Conservation (phyloP, 2,797 vertebrate species). For the Pelobates cultripes region DNA sequence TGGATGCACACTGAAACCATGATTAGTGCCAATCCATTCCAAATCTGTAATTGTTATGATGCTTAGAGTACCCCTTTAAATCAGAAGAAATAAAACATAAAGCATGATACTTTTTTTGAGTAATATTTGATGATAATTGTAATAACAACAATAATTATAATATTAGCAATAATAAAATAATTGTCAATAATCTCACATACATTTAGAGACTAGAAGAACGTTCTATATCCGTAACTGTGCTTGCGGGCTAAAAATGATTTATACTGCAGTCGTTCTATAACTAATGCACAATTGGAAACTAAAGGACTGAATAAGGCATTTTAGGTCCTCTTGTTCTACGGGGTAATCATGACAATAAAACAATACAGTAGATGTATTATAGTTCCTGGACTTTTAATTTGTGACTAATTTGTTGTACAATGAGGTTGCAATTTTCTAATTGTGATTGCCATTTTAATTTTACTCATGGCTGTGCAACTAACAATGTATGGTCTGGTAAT, state of each 20-base stretch:
- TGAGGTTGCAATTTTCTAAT: conserved; percentile 92
- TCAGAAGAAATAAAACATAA: too few species aligned
- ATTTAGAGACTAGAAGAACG: too few species aligned
- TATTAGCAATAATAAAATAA: too few species aligned
- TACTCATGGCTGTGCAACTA: conserved; percentile 91
- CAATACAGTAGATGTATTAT: conserved; percentile 64
- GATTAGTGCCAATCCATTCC: too few species aligned
- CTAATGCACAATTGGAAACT: conserved; percentile 2
- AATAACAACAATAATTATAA: too few species aligned
- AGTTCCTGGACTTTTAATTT: conserved; percentile 76
- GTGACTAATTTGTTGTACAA: conserved; percentile 93
- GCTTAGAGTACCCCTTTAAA: too few species aligned
- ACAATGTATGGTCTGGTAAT: conserved; percentile 85
- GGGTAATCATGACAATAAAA: conserved; percentile 62
- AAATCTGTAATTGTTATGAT: too few species aligned
- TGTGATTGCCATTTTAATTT: conserved; percentile 98
- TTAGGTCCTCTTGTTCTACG: conserved; percentile 61
- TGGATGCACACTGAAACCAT: too few species aligned
- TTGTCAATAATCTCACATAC: too few species aligned
- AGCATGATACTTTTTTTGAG: too few species aligned
- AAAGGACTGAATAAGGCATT: conserved; percentile 59
- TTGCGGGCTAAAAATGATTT: background rate
- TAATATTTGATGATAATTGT: too few species aligned
- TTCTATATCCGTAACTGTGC: background rate
- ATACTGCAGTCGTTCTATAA: background rate